Percentiles rank a stretch among this genome's conserved stretches.
Conservation (phyloP, 1,140 invertebrate species). For the Aphis craccivora region DNA sequence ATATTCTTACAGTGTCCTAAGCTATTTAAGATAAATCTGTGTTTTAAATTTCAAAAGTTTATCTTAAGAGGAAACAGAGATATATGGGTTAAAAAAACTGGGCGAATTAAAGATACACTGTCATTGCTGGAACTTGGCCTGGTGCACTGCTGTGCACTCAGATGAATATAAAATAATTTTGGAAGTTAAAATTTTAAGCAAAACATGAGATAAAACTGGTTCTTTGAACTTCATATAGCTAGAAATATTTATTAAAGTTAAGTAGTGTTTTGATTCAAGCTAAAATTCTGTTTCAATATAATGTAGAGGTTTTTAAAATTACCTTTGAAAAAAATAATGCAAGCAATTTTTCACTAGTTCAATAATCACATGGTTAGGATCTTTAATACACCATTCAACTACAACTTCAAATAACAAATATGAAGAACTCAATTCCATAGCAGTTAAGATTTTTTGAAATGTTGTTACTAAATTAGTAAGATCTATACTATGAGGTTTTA, state of each 20-base stretch:
- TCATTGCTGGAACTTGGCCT: no score
- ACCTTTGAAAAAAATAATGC: constrained; percentile 32
- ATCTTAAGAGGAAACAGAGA: no score
- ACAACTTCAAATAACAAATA: constrained; percentile 37
- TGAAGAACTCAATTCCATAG: constrained; percentile 13
- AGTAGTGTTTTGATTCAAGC: not conserved
- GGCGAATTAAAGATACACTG: no score
- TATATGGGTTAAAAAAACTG: no score
- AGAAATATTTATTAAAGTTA: not conserved
- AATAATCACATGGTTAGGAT: not conserved
- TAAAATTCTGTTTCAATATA: not conserved
- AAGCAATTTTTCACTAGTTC: not conserved
- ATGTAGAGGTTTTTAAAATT: not conserved
- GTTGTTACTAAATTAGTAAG: not conserved
- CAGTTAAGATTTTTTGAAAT: constrained; percentile 15
- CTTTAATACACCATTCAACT: constrained; percentile 35
- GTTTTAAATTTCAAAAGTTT: no score
- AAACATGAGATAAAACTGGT: no score
- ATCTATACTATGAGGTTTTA: not conserved
- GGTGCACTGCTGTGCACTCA: no score
- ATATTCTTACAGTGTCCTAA: no score
- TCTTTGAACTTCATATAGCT: no score
- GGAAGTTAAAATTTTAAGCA: no score
- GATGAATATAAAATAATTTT: no score
- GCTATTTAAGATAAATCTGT: no score